Conservation (phyloP, 2,113 vertebrate species). For the Tragelaphus imberbis region DNA sequence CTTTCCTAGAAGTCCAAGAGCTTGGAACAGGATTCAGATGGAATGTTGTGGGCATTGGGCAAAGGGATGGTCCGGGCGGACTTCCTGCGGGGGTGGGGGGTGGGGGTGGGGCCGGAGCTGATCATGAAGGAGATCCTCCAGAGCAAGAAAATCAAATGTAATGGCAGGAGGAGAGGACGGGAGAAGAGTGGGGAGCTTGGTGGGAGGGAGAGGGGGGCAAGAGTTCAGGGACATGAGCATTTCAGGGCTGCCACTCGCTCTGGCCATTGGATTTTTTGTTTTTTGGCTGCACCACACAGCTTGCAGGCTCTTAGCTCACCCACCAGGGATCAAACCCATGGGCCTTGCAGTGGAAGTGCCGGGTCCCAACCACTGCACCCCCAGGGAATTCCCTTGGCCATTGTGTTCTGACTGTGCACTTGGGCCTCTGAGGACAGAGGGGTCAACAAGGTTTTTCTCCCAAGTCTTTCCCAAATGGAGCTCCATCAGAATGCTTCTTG, state of each 20-base stretch:
- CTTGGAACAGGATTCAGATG: fast-evolving
- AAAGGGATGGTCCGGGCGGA: neutral
- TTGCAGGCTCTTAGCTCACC: neutral
- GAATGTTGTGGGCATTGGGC: neutral
- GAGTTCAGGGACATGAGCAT: neutral
- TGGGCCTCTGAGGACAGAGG: neutral
- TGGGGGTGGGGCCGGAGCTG: neutral
- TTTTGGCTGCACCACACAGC: neutral
- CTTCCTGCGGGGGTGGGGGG: neutral
- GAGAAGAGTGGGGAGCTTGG: too few relatives aligned
- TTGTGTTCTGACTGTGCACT: neutral
- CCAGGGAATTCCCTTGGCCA: neutral
- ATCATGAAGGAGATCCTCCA: neutral
- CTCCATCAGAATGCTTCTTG: neutral
- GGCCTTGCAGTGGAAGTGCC: neutral
- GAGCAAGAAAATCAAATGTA: neutral
- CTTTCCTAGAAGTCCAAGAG: neutral
- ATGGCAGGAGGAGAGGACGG: neutral
- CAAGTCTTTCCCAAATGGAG: neutral
- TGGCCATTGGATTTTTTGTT: neutral
- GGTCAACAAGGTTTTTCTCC: neutral
- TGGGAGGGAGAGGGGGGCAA: fast-evolving
- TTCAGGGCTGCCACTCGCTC: neutral
- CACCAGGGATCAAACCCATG: neutral
- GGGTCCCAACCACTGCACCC: neutral